Conservation (phyloP, 2,797 vertebrate species). For the Petrocephalus sullivani region DNA sequence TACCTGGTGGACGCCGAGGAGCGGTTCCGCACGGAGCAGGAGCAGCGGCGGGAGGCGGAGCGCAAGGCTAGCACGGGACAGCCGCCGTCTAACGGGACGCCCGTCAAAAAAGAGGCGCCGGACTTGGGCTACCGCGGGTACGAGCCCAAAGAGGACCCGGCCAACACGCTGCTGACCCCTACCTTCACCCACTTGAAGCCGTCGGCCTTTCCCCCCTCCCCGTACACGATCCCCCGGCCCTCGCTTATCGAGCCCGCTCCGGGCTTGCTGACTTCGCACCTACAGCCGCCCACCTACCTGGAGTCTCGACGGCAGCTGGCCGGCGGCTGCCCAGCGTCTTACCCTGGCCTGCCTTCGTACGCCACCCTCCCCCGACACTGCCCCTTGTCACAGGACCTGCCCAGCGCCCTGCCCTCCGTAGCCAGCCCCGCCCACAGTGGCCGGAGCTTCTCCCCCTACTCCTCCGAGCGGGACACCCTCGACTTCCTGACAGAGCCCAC, state of each 20-base stretch:
- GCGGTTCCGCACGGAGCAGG: conserved; percentile 79
- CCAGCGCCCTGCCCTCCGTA: conserved; percentile 52
- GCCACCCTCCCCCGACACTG: conserved; percentile 73
- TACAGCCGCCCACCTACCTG: conserved; percentile 56
- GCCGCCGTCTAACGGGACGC: conserved; percentile 38
- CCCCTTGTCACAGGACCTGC: conserved; percentile 48
- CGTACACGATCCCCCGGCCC: conserved; percentile 78
- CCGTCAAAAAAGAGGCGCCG: conserved; percentile 47
- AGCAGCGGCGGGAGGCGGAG: conserved; percentile 74
- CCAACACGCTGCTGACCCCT: conserved; percentile 38
- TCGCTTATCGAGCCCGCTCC: conserved; percentile 57
- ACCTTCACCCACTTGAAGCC: conserved; percentile 53
- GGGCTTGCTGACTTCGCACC: conserved; percentile 48
- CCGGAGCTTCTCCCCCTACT: conserved; percentile 40
- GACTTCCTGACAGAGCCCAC: conserved; percentile 50
- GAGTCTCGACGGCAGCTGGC: conserved; percentile 65
- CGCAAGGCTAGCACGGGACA: conserved; percentile 58
- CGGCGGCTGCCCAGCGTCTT: conserved; percentile 54
- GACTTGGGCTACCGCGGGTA: conserved; percentile 49
- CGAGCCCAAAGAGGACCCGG: conserved; percentile 62
- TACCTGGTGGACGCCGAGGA: conserved; percentile 86
- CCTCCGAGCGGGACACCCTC: conserved; percentile 55
- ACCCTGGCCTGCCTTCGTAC: conserved; percentile 61
- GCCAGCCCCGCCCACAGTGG: conserved; percentile 35
- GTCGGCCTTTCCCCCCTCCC: conserved; percentile 55